These are phyloP conservation scores for Paratrypauchen microcephalus DNA, from an alignment of 2,797 vertebrate genomes.

Conservation along the genomic window DNA sequence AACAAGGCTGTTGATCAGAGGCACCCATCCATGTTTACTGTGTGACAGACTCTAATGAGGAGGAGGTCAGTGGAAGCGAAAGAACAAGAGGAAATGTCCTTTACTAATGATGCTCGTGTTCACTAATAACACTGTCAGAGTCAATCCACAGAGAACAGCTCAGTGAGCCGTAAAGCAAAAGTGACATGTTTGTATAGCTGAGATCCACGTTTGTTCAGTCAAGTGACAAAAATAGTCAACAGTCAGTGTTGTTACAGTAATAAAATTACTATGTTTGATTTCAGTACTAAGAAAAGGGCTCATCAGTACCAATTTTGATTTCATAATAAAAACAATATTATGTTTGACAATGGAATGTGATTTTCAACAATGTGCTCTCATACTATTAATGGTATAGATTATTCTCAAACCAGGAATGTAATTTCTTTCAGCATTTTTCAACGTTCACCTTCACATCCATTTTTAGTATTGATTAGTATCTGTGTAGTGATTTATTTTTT, in stretches of 20 bases:
- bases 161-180: neutral
- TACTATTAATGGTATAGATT: too few relatives aligned
- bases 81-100: slow-evolving; percentile 5
- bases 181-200: neutral
- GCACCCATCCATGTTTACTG: neutral
- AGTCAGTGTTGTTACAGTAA: too few relatives aligned
- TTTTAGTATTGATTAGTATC: too few relatives aligned
- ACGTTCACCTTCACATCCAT: too few relatives aligned
- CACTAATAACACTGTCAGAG: neutral
- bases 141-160: neutral
- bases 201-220: neutral
- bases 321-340: too few relatives aligned
- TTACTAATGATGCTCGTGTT: slow-evolving; percentile 8
- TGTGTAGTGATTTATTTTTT: too few relatives aligned
- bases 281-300: neutral
- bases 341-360: too few relatives aligned
- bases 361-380: too few relatives aligned
- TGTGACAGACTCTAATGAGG: slow-evolving; percentile 6
- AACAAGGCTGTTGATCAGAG: neutral
- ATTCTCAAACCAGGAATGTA: too few relatives aligned
- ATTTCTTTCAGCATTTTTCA: too few relatives aligned
- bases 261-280: neutral
- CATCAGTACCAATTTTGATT: too few relatives aligned
- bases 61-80: slow-evolving; percentile 1
- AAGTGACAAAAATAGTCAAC: too few relatives aligned